phyloP scores from a whole-genome alignment of 2,797 vertebrate species.

The Centroberyx gerrardi region DNA sequence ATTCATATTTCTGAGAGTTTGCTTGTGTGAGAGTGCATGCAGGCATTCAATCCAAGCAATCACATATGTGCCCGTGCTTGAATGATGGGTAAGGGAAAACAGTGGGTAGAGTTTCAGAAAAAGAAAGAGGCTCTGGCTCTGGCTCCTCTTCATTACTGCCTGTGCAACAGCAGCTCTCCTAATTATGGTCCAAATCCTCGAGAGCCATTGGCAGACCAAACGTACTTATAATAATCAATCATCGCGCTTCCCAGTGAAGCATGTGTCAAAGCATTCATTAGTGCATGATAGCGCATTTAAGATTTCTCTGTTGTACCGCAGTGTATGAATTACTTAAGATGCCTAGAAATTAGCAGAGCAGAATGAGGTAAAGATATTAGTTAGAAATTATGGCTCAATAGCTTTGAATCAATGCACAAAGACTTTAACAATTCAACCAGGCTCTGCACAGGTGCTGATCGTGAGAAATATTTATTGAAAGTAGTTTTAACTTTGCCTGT shows the following conservation, averaged over 20 bases:
- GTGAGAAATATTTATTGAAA: not conserved
- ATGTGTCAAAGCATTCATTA: constrained; percentile 5
- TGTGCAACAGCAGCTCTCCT: not conserved
- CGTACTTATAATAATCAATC: constrained; percentile 23
- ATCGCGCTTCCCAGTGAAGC: constrained; percentile 23
- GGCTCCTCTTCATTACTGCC: constrained; percentile 17
- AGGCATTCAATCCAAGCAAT: not conserved
- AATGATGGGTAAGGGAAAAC: no score
- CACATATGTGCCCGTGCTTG: not conserved
- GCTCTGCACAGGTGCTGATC: not conserved
- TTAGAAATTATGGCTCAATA: not conserved
- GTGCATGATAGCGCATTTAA: constrained; percentile 15
- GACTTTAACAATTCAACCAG: not conserved
- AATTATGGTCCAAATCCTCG: constrained; percentile 26
- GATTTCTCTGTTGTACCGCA: not conserved
- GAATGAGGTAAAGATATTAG: not conserved
- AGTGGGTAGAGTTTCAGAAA: not conserved
- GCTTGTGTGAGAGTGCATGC: not conserved
- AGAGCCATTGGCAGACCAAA: constrained; percentile 13
- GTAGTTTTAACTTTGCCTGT: constrained; percentile 27
- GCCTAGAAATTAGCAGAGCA: not conserved
- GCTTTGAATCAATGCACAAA: not conserved
- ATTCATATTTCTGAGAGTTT: not conserved
- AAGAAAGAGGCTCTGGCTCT: not conserved
- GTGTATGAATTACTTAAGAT: constrained; percentile 3